A percentile compares a stretch with the other conserved stretches of the same genome.
These are phyloP conservation scores for Pseudolycoriella hygida DNA, from an alignment of 2,888 invertebrate genomes.

Conservation along the genomic window DNA sequence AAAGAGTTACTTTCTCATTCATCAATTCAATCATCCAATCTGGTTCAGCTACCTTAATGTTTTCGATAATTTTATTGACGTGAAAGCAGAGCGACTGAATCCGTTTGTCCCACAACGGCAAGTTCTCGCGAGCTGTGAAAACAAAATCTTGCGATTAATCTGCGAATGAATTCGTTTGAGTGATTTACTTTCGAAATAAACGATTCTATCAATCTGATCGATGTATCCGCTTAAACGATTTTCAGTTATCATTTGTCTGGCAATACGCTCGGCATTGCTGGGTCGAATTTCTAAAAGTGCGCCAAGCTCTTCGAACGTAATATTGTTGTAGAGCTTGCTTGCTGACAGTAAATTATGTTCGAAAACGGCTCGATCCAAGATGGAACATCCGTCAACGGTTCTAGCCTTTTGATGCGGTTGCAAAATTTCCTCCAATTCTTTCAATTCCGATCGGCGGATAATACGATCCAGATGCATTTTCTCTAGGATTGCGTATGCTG, in stretches of 20 bases:
- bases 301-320: conserved; percentile 89
- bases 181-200: conserved; percentile 84
- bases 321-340: conserved; percentile 95
- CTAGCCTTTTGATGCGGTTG: conserved; percentile 85
- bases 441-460: conserved; percentile 77
- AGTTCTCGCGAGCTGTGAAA: conserved; percentile 63
- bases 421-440: conserved; percentile 83
- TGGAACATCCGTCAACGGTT: conserved; percentile 69
- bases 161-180: neutral
- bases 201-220: conserved; percentile 93
- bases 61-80: conserved; percentile 91
- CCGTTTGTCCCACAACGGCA: conserved; percentile 95
- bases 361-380: conserved; percentile 90
- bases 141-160: neutral
- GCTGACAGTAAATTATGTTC: conserved; percentile 96
- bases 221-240: conserved; percentile 95
- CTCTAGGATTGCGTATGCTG: conserved; percentile 90
- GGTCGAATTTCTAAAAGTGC: conserved; percentile 84
- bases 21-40: conserved; percentile 83
- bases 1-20: conserved; percentile 76
- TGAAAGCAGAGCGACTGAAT: conserved; percentile 95
- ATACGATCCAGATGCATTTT: conserved; percentile 98
- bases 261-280: conserved; percentile 87
- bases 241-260: conserved; percentile 97
- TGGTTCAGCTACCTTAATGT: conserved; percentile 74